A percentile compares a stretch with the other conserved stretches of the same genome.
phyloP scores from a whole-genome alignment of 35 echinoderm and acorn worm genomes.

The Stichopus chloronotus region DNA sequence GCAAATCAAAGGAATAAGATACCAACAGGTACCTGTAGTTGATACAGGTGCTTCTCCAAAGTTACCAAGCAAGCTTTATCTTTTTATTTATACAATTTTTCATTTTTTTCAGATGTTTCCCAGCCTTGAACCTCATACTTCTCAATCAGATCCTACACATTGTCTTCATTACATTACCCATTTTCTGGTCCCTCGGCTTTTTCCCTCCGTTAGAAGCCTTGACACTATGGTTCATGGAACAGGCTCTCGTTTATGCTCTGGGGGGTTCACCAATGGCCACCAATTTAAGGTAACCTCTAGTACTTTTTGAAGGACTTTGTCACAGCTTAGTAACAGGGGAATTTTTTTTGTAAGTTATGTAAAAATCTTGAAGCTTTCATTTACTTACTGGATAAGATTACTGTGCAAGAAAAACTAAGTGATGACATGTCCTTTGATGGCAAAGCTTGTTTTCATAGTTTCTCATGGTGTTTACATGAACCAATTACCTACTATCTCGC shows the following conservation, averaged over 20 bases:
- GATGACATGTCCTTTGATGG: not conserved
- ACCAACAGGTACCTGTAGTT: too few relatives aligned
- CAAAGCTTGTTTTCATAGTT: not conserved
- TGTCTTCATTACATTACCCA: conserved; percentile 61
- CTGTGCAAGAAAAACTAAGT: not conserved
- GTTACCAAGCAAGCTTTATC: too few relatives aligned
- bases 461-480: not conserved
- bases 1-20: too few relatives aligned
- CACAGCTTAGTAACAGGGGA: not conserved
- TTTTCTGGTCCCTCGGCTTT: conserved; percentile 75
- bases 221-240: conserved; percentile 82
- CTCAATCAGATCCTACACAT: conserved; percentile 2
- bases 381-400: not conserved
- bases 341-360: not conserved
- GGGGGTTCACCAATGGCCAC: conserved; percentile 90
- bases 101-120: conserved; percentile 8
- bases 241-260: conserved; percentile 57
- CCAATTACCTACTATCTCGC: too few relatives aligned
- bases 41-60: too few relatives aligned
- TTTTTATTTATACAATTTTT: not conserved
- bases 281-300: conserved; percentile 83
- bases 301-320: not conserved
- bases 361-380: not conserved
- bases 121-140: not conserved
- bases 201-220: conserved; percentile 88